Percentiles rank a stretch among this genome's conserved stretches.
Conservation (phyloP, 2,888 invertebrate species). For the Fabriciana adippe region DNA sequence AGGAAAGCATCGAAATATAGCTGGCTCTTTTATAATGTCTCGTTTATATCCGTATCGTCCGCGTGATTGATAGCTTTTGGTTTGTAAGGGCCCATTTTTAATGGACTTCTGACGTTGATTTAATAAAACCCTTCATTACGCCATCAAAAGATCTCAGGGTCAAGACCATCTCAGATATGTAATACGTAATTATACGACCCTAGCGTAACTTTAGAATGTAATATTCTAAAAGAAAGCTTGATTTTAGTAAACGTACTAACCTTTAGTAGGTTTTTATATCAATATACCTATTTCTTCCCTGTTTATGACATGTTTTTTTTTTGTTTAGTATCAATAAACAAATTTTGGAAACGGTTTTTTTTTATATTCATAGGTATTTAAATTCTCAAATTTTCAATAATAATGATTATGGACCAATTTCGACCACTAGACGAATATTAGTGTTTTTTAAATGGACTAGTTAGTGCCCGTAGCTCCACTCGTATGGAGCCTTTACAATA, state of each 20-base stretch:
- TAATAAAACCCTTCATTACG: constrained; percentile 81
- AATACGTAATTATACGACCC: constrained; percentile 48
- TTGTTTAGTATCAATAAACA: no score
- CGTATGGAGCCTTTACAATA: no score
- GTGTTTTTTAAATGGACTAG: no score
- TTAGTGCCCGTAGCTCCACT: no score
- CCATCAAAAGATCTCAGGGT: constrained; percentile 59
- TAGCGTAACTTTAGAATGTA: constrained; percentile 31
- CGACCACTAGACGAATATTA: no score
- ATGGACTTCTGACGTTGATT: constrained; percentile 80
- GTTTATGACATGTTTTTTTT: no score
- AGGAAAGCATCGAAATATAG: constrained; percentile 34
- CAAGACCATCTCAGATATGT: constrained; percentile 41
- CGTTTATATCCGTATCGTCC: constrained; percentile 58
- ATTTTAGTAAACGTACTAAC: constrained; percentile 4
- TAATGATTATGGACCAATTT: no score
- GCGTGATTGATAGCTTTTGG: constrained; percentile 69
- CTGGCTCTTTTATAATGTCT: constrained; percentile 47
- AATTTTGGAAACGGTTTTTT: no score
- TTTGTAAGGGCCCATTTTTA: constrained; percentile 63
- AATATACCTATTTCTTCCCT: background rate
- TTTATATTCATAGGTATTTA: no score
- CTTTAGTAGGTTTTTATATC: background rate
- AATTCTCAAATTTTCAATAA: no score
- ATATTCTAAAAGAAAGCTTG: constrained; percentile 18